These are phyloP conservation scores for Ceyx cyanopectus DNA, from an alignment of 2,113 vertebrate species.

Conservation along the genomic window DNA sequence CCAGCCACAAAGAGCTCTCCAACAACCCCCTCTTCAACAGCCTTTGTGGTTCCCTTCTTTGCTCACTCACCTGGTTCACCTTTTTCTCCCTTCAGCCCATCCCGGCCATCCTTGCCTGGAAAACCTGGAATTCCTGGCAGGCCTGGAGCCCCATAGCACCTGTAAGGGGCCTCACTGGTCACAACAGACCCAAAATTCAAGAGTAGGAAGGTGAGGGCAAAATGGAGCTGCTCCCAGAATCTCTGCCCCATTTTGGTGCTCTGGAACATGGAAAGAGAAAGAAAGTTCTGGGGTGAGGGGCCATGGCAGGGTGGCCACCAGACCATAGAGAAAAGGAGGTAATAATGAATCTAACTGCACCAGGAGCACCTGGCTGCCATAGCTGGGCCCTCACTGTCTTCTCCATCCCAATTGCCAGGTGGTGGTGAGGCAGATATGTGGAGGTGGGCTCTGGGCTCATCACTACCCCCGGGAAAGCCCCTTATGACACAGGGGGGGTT, in stretches of 20 bases:
- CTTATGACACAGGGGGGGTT: background rate
- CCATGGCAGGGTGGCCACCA: background rate
- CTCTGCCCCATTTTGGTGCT: conserved; percentile 25
- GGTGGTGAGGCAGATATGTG: accelerated
- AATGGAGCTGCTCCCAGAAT: background rate
- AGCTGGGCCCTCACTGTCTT: background rate
- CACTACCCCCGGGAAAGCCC: background rate
- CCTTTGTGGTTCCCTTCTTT: background rate
- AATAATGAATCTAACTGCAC: background rate
- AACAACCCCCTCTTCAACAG: accelerated
- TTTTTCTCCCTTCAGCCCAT: conserved; percentile 81
- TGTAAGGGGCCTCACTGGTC: background rate
- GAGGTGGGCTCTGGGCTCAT: background rate
- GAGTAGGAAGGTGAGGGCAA: conserved; percentile 18
- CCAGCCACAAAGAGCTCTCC: background rate
- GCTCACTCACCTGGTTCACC: conserved; percentile 79
- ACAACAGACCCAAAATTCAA: background rate
- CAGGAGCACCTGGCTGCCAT: background rate
- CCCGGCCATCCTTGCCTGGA: conserved; percentile 87
- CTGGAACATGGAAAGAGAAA: background rate
- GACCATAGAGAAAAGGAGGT: background rate
- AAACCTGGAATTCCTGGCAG: conserved; percentile 85
- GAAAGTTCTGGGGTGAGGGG: background rate
- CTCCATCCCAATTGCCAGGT: background rate
- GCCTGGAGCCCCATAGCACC: conserved; percentile 77